A percentile compares a stretch with the other conserved stretches of the same genome.
Conservation (phyloP, 1,140 invertebrate genomes). For the silkworm (Bombyx mori) region DNA sequence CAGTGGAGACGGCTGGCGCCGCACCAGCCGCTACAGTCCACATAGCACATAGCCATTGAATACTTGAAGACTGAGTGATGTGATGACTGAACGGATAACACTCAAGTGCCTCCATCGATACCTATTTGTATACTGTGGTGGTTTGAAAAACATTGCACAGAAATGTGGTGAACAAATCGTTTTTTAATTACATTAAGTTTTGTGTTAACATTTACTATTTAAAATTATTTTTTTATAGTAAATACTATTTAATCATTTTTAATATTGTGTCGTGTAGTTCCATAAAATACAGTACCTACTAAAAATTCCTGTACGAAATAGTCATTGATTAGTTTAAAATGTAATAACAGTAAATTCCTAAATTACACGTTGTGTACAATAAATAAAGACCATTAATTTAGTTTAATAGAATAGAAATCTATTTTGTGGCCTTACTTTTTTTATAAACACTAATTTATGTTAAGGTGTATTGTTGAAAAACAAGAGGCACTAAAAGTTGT, state of each 20-base stretch:
- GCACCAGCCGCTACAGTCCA: slow-evolving; percentile 38
- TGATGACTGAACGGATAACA: neutral
- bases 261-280: no score
- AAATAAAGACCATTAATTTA: no score
- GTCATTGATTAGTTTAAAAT: no score
- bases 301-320: no score
- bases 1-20: slow-evolving; percentile 49
- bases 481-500: no score
- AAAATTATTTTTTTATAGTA: neutral
- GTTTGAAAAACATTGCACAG: neutral
- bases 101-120: neutral
- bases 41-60: slow-evolving; percentile 29
- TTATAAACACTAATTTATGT: no score
- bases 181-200: neutral
- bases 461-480: no score
- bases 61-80: neutral
- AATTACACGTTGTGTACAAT: no score
- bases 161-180: neutral
- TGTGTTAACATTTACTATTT: neutral
- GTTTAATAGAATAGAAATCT: no score
- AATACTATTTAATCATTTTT: neutral
- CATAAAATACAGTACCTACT: no score
- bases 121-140: neutral
- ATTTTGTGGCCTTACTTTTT: no score
- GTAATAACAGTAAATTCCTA: no score